A percentile compares a stretch with the other conserved stretches of the same genome.
These are phyloP conservation scores for Coleophora deauratella DNA, from an alignment of 2,888 invertebrate species.

Conservation along the genomic window DNA sequence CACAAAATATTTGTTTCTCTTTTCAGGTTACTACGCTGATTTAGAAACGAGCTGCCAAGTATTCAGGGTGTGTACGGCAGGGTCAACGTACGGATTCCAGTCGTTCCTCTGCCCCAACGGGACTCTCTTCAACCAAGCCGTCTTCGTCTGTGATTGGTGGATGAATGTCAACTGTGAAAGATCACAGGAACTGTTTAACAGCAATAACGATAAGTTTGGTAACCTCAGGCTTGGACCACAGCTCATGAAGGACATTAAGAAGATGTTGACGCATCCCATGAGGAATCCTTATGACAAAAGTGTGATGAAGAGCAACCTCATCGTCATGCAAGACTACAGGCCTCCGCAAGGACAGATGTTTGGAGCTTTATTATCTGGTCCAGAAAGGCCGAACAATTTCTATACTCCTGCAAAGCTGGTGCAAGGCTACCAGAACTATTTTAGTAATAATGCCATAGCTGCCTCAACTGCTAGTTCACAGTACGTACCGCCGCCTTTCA, in stretches of 20 bases:
- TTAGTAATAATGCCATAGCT: slow-evolving; percentile 36
- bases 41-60: slow-evolving; percentile 77
- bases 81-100: slow-evolving; percentile 67
- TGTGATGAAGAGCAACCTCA: slow-evolving; percentile 43
- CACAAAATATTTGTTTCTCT: too few relatives aligned
- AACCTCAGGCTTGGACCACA: slow-evolving; percentile 67
- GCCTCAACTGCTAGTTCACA: slow-evolving; percentile 52
- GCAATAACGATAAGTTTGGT: slow-evolving; percentile 56
- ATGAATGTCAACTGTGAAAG: slow-evolving; percentile 76
- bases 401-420: slow-evolving; percentile 47
- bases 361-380: slow-evolving; percentile 39
- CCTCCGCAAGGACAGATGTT: slow-evolving; percentile 56
- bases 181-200: slow-evolving; percentile 50
- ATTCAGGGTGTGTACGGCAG: slow-evolving; percentile 78
- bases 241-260: slow-evolving; percentile 72
- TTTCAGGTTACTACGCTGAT: slow-evolving; percentile 79
- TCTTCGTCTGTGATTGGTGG: slow-evolving; percentile 81
- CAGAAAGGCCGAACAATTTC: slow-evolving; percentile 43
- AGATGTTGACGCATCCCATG: slow-evolving; percentile 71
- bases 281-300: slow-evolving; percentile 51
- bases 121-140: slow-evolving; percentile 78
- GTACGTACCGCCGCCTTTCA: slow-evolving; percentile 38
- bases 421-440: slow-evolving; percentile 30
- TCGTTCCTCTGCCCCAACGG: slow-evolving; percentile 80
- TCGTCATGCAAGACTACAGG: slow-evolving; percentile 62